Conservation (phyloP, 64 coral and sea anemone species). For the Trachythela sp. region DNA sequence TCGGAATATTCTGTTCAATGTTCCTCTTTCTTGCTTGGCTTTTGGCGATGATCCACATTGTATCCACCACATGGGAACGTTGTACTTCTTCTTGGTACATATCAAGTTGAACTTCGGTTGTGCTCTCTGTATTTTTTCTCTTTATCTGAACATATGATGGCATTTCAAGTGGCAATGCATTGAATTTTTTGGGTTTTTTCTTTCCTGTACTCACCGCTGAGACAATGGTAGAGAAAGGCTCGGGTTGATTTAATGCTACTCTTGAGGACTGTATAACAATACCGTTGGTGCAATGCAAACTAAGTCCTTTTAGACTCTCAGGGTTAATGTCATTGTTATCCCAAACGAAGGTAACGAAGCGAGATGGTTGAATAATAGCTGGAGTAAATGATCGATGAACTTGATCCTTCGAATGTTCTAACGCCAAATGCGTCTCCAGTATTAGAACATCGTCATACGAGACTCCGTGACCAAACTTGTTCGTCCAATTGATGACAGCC, state of each 20-base stretch:
- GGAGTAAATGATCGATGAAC: neutral
- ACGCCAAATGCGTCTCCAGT: neutral
- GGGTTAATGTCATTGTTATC: neutral
- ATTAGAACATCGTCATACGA: neutral
- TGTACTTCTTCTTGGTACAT: neutral
- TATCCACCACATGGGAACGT: neutral
- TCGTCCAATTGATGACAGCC: neutral
- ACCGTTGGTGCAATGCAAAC: neutral
- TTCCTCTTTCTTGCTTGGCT: neutral
- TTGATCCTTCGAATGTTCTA: neutral
- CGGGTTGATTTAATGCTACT: neutral
- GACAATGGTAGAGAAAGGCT: neutral
- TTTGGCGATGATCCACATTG: conserved; percentile 16
- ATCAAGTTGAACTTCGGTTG: neutral
- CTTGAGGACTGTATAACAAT: neutral
- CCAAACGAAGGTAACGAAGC: neutral
- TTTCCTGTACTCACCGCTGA: neutral
- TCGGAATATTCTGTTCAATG: neutral
- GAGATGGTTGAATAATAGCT: neutral
- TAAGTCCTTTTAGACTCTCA: neutral
- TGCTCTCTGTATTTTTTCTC: neutral
- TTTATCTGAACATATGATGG: neutral
- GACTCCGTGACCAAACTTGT: neutral
- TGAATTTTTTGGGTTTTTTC: neutral
- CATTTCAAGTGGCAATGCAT: neutral